Base-by-base conservation (phyloP, 2,888 invertebrate species). In the Leptura quadrifasciata region DNA sequence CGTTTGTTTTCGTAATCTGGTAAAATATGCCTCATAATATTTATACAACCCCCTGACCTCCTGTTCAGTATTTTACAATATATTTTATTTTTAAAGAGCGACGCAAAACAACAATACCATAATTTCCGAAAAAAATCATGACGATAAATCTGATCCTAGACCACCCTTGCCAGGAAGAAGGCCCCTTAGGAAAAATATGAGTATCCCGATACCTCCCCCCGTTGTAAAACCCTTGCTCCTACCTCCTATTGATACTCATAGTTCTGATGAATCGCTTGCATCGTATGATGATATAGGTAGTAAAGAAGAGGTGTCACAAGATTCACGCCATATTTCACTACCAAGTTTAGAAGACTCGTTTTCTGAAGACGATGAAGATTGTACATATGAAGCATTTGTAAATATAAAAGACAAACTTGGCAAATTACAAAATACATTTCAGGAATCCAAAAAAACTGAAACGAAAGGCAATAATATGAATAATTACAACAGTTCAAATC, bases 111-210 rank as follows among this genome's bases (percentile, higher is more conserved):
- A 69, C 15, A 67, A 65, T 20, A 18, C 6, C 9, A 39, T 10
- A 15, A 6, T 54, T 18, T 18, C 35, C 27, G 5, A 20, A 12
- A 6, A n/a, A 47, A 47, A 10, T 9, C 18, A 3, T 18, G 15
- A 61, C 2, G 27, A 1, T 18, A 55, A 55, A 20, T 39, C 20
- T 57, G 17, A 61, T 1, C 17, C 27, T 24, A 8, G 24, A 24
- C 68, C 68, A 12, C 27, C 68, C 2, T 35, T 69, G 31, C 68
- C 68, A 20, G 57, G 18, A 35, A 57, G 68, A 57, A 57, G 54
- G 15, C 58, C 55, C 12, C n/a, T 27, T 17, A 69, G 57, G 27
- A 24, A 18, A 0, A 12, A 21, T 5, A 18, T 31, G 31, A 18
- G 15, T 55, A 61, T 61, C 5, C 61, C 61, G 5, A 27, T 61